Evolutionary conservation across 1,140 invertebrate species (phyloP), one percentile per base, ranked within the genome.

Genomic region (Sitodiplosis mosellana): DNA sequence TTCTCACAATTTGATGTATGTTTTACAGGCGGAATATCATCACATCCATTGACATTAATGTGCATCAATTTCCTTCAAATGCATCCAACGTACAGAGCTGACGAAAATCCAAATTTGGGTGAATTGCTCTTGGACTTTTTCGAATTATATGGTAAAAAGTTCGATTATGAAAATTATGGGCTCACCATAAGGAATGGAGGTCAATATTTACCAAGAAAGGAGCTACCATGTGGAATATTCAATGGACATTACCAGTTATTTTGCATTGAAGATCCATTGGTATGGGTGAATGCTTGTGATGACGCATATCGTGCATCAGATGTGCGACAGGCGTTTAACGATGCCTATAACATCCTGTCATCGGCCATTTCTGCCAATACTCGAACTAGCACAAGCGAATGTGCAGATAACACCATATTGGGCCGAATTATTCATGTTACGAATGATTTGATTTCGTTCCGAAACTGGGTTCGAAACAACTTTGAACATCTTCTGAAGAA

Each of bases 181-280:
- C 33, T 41, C 15, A 41, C 11, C 15, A 41, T 41, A n/a, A 41
- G 18, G 67, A 84, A 90, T 63, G 91, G 90, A 37, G 93, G 92
- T 44, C 77, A 79, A 49, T 97, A 96, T 66, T 83, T 97, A 59
- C 82, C 86, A 45, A 97, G 98, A 73, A 87, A 94, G 57, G 87
- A 94, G 58, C 81, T 88, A 63, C 83, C 90, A 62, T 78, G 78
- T 60, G 85, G 90, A 51, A 90, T 95, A 87, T 78, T 87, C 53
- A 89, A 91, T 69, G 89, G 89, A 2, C 84, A 94, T 66, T 70
- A 89, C 46, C 87, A 90, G 6, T 67, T 97, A 53, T 67, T 99
- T 22, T 97, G 91, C 63, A 97, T 98, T 55, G 91, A 97, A 72
- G 94, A 99, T 72, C 94, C 94, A n/a, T 69, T 98, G 17, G 88